Percentiles rank a stretch among this genome's conserved stretches.
These are phyloP conservation scores for Camponotus vicinus DNA, from an alignment of 1,140 invertebrate species.

Conservation along the genomic window DNA sequence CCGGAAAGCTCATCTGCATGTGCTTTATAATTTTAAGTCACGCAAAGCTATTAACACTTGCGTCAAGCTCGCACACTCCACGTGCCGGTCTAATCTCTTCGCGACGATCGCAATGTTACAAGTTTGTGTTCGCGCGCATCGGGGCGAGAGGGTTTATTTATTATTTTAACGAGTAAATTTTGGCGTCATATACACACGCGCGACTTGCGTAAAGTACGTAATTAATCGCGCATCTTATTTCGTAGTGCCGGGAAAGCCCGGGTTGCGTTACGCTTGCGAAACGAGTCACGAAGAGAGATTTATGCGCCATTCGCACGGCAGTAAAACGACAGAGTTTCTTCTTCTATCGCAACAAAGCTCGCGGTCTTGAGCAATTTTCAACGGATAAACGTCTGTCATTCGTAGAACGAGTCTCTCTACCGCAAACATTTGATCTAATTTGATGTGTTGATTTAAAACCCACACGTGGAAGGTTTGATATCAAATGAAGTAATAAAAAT, in stretches of 20 bases:
- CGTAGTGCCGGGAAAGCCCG: not conserved
- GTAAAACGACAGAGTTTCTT: conserved; percentile 38
- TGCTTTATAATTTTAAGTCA: conserved; percentile 63
- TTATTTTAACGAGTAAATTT: not conserved
- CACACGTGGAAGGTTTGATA: not conserved
- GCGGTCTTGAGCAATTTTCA: conserved; percentile 33
- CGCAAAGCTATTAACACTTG: conserved; percentile 60
- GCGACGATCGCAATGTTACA: conserved; percentile 20
- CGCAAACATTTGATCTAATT: conserved; percentile 6
- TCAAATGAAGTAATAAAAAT: not conserved
- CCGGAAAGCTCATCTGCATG: conserved; percentile 37
- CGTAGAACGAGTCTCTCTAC: not conserved
- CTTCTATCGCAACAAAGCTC: conserved; percentile 24
- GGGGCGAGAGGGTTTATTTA: conserved; percentile 31
- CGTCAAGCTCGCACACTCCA: conserved; percentile 14
- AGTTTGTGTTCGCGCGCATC: not conserved
- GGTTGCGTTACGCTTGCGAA: conserved; percentile 12
- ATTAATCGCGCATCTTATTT: not conserved
- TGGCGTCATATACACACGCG: not conserved
- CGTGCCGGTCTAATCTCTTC: conserved; percentile 37
- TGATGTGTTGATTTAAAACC: not conserved
- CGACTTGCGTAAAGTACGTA: not conserved
- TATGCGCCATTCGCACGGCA: conserved; percentile 51
- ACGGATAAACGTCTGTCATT: conserved; percentile 31
- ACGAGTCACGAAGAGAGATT: conserved; percentile 48